phyloP scores from a whole-genome alignment of 2,113 vertebrate genomes.

The Psophia crepitans region DNA sequence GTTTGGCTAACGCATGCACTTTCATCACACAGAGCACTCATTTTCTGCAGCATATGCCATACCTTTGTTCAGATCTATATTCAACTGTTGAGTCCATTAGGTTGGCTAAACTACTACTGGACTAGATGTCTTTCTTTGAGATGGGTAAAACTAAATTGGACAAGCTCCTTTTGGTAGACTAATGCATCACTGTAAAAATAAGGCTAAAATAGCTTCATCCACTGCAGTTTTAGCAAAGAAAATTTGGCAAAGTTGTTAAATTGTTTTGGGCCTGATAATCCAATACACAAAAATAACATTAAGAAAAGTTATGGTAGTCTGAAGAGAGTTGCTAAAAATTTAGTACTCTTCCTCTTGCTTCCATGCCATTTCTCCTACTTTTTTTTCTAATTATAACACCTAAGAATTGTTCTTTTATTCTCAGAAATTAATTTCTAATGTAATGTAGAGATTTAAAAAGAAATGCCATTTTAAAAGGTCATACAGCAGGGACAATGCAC shows the following conservation, averaged over 20 bases:
- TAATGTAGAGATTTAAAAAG: not conserved
- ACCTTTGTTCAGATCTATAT: not conserved
- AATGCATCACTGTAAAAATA: not conserved
- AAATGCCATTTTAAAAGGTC: not conserved
- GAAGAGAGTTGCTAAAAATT: not conserved
- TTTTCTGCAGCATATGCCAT: not conserved
- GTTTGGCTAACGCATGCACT: not conserved
- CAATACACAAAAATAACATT: not conserved
- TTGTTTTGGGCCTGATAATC: not conserved
- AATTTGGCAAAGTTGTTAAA: not conserved
- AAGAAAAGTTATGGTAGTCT: not conserved
- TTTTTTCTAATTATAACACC: not conserved
- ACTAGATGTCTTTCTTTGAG: not conserved
- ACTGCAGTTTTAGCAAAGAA: not conserved
- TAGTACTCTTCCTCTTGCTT: not conserved
- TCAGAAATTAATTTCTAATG: not conserved
- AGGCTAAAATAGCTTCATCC: not conserved
- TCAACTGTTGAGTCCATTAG: not conserved
- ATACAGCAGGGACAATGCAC: not conserved
- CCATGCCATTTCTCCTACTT: not conserved
- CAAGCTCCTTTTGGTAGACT: not conserved
- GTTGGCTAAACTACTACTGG: not conserved
- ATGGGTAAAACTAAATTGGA: not conserved
- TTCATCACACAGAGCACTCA: not conserved
- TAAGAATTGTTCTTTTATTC: not conserved